phyloP scores from a whole-genome alignment of 53 echinoderm and acorn worm species.

The Actinopyga echinites region DNA sequence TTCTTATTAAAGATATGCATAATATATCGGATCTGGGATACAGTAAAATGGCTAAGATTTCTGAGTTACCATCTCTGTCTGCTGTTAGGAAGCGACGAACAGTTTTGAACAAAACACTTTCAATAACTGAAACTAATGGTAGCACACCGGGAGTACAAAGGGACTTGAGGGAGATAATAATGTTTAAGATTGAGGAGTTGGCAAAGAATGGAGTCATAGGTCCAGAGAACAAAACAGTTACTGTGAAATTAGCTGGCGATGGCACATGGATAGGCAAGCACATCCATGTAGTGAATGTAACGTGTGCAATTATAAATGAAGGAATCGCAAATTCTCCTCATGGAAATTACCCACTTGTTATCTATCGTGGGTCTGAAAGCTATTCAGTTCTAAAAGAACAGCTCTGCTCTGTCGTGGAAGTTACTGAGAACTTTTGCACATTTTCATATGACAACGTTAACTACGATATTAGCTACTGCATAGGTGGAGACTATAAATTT shows the following conservation, averaged over 20 bases:
- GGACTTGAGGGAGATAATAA: constrained; percentile 7
- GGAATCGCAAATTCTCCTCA: background rate
- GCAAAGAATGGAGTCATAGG: background rate
- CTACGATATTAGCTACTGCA: background rate
- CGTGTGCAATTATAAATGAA: constrained; percentile 14
- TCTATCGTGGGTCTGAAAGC: background rate
- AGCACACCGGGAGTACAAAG: background rate
- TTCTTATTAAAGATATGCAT: constrained; percentile 5
- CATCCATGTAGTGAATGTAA: background rate
- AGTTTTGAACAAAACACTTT: too few relatives aligned
- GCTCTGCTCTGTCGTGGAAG: constrained; percentile 1
- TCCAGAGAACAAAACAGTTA: background rate
- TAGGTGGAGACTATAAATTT: constrained; percentile 1
- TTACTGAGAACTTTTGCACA: background rate
- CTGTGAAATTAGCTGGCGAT: background rate
- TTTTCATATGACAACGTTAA: background rate
- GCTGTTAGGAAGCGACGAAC: too few relatives aligned
- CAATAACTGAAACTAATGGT: too few relatives aligned
- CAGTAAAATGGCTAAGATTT: background rate
- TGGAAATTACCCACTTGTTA: constrained; percentile 11
- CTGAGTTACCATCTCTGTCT: too few relatives aligned
- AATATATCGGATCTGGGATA: constrained; percentile 3
- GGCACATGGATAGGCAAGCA: constrained; percentile 4
- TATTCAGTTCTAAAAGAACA: background rate
- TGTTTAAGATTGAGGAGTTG: background rate